Conservation (phyloP, 2,888 invertebrate genomes). For the Imbricaverruca yamaguchii region DNA sequence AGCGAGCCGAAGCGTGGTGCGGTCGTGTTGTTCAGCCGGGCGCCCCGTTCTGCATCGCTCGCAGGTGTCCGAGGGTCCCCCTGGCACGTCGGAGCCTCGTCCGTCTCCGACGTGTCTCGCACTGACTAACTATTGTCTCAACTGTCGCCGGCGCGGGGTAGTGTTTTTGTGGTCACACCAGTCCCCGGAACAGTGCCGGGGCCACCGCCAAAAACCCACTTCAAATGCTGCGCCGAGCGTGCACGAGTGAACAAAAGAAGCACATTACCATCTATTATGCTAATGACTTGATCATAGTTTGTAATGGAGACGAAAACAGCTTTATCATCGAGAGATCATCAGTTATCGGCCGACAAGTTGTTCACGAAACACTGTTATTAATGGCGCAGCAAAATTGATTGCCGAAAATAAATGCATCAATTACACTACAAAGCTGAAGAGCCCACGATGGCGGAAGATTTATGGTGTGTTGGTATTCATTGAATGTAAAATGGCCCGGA, state of each 20-base stretch:
- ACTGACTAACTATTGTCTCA: too few species aligned
- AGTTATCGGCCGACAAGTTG: slow-evolving; percentile 6
- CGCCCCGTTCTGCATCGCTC: too few species aligned
- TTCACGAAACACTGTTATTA: slow-evolving; percentile 15
- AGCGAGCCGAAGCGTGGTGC: background rate
- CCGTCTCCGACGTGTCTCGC: too few species aligned
- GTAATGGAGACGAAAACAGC: slow-evolving; percentile 20
- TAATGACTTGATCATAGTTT: slow-evolving; percentile 11
- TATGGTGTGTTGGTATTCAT: slow-evolving; percentile 3
- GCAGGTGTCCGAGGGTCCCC: too few species aligned
- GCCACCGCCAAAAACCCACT: too few species aligned
- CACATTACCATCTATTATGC: background rate
- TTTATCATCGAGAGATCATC: background rate
- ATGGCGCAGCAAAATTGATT: slow-evolving; percentile 8
- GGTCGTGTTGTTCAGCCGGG: too few species aligned
- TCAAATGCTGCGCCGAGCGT: too few species aligned
- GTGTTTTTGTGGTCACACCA: too few species aligned
- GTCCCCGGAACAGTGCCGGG: too few species aligned
- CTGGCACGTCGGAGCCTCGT: too few species aligned
- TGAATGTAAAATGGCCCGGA: background rate
- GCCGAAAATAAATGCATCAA: slow-evolving; percentile 10
- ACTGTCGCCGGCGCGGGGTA: too few species aligned
- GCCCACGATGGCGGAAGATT: background rate
- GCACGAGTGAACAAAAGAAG: slow-evolving; percentile 13
- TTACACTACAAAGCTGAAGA: background rate